Evolutionary conservation across 2,797 vertebrate species (phyloP).

Genomic region (Sparus aurata): DNA sequence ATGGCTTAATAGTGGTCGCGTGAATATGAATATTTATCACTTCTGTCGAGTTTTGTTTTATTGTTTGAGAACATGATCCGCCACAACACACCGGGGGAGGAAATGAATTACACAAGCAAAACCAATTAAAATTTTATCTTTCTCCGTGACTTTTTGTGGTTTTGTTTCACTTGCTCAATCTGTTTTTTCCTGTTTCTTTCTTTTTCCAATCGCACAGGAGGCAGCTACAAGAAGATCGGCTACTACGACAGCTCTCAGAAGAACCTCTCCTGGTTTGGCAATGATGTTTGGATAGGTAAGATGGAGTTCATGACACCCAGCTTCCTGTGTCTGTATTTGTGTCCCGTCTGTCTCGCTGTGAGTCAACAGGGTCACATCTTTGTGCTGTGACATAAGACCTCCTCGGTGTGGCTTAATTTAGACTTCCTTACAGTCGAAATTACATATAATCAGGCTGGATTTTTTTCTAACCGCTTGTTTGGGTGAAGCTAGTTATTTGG

Average conservation of each 20-base stretch:
- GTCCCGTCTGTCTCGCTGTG: slow-evolving; percentile 22
- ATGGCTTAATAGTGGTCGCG: slow-evolving; percentile 3
- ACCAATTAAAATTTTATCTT: slow-evolving; percentile 27
- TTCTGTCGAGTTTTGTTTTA: slow-evolving; percentile 9
- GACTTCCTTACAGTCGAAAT: slow-evolving; percentile 35
- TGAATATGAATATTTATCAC: slow-evolving; percentile 45
- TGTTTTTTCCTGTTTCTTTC: slow-evolving; percentile 6
- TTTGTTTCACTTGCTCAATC: slow-evolving; percentile 6
- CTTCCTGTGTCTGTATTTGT: slow-evolving; percentile 22
- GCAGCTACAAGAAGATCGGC: slow-evolving; percentile 97
- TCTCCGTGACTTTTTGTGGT: slow-evolving; percentile 6
- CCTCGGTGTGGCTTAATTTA: slow-evolving; percentile 41
- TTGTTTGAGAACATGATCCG: slow-evolving; percentile 16
- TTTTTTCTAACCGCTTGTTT: slow-evolving; percentile 47
- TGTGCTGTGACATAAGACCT: slow-evolving; percentile 39
- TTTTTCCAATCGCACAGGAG: slow-evolving; percentile 79
- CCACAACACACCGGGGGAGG: slow-evolving; percentile 2
- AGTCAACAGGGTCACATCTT: slow-evolving; percentile 38
- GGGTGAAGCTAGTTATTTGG: slow-evolving; percentile 51
- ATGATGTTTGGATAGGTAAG: slow-evolving; percentile 96
- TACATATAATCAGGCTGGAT: slow-evolving; percentile 52
- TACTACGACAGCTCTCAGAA: slow-evolving; percentile 98
- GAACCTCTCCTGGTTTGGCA: slow-evolving; percentile 95
- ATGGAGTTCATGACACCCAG: slow-evolving; percentile 17
- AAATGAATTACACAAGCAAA: slow-evolving; percentile 29